Percentiles rank a stretch among this genome's conserved stretches.
Evolutionary conservation across 2,113 vertebrate species (phyloP).

Genomic region (Phaethornis superciliosus): DNA sequence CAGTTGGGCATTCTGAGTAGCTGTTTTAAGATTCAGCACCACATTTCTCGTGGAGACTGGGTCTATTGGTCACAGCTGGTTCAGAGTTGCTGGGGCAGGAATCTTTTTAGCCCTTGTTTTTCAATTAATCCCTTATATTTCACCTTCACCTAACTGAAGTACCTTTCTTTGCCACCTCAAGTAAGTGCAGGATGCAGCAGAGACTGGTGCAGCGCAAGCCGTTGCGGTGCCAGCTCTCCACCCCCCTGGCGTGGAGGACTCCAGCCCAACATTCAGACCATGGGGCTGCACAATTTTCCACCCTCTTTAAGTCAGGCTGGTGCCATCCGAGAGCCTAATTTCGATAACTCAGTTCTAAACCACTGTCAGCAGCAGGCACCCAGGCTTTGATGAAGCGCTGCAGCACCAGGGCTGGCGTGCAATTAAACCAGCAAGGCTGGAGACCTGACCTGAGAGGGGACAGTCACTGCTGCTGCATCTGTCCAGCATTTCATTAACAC

Average conservation of each 20-base stretch:
- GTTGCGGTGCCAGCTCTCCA: background rate
- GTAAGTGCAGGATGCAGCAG: fast-evolving
- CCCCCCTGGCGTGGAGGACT: background rate
- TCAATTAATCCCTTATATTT: background rate
- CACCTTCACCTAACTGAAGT: background rate
- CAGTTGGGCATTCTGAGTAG: background rate
- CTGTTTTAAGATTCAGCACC: background rate
- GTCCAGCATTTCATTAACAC: background rate
- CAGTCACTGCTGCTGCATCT: background rate
- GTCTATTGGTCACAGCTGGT: fast-evolving
- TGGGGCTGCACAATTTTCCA: fast-evolving
- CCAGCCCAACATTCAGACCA: background rate
- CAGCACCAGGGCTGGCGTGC: fast-evolving
- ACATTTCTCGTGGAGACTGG: background rate
- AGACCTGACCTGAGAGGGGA: background rate
- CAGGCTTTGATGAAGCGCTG: fast-evolving
- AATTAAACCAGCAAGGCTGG: background rate
- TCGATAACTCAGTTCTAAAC: background rate
- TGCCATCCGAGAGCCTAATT: background rate
- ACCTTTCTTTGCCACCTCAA: background rate
- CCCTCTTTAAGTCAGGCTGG: fast-evolving
- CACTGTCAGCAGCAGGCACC: background rate
- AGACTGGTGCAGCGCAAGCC: fast-evolving
- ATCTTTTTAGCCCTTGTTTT: background rate
- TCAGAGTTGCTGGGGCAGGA: background rate